Evolutionary conservation across 2,888 invertebrate genomes (phyloP).

Genomic region (Therioaphis trifolii): DNA sequence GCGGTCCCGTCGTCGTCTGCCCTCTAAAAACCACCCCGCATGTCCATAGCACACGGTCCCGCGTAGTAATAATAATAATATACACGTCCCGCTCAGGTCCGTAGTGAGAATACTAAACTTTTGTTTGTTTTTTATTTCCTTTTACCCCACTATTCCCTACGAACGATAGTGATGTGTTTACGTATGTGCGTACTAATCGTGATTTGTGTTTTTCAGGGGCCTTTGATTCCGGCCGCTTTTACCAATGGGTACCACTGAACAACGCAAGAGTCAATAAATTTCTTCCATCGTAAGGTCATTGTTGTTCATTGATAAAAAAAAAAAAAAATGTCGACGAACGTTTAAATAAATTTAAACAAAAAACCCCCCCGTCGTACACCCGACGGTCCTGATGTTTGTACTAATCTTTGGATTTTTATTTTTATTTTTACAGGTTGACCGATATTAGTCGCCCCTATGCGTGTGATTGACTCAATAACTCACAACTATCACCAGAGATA

Average conservation of each 20-base stretch:
- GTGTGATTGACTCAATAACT: slow-evolving; percentile 60
- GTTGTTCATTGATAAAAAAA: not conserved
- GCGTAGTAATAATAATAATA: too few species aligned
- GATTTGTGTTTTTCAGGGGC: slow-evolving; percentile 78
- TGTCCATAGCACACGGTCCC: too few species aligned
- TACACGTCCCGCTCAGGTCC: too few species aligned
- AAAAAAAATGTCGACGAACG: not conserved
- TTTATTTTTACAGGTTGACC: slow-evolving; percentile 47
- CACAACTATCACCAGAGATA: slow-evolving; percentile 61
- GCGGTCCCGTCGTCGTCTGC: too few species aligned
- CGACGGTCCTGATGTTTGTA: not conserved
- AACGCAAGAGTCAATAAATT: slow-evolving; percentile 62
- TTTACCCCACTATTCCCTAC: too few species aligned
- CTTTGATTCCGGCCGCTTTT: slow-evolving; percentile 97
- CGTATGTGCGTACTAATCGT: not conserved
- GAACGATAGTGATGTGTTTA: too few species aligned
- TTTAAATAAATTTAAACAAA: not conserved
- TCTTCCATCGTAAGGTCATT: slow-evolving; percentile 61
- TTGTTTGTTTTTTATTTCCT: not conserved
- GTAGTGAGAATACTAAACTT: too few species aligned
- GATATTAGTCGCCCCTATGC: slow-evolving; percentile 54
- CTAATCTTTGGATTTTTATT: not conserved
- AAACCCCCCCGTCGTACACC: not conserved
- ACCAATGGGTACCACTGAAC: slow-evolving; percentile 97
- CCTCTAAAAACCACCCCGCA: too few species aligned